Base-by-base conservation (phyloP, 2,888 invertebrate species). In the Drosophila tripunctata region DNA sequence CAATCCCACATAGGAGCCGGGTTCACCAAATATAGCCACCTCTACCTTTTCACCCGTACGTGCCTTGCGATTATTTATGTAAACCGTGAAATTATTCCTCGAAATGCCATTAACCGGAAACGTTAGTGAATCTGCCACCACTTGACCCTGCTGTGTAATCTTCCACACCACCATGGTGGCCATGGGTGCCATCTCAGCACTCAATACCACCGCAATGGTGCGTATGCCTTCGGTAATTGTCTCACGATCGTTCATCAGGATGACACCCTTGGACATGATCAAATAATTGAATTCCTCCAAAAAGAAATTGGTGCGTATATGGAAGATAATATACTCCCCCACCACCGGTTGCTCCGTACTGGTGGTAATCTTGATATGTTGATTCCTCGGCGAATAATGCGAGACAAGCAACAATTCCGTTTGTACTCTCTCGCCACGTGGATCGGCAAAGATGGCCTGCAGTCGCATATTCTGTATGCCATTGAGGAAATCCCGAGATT, bases 51-150 rank as follows among this genome's bases (percentile, higher is more conserved):
- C 96, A 19, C 98, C 97, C 0, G 97, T 97, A 71, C 98, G 94
- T 52, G 97, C 97, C 91, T 98, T 99, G 68, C 96, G 95, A 90
- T 97, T 97, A 91, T 98, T 98, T 64, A 98, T 95, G 78, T 93
- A 94, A 8, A 97, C 95, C 0, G 96, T 95, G 90, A 96, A 97
- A 89, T 98, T 97, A 90, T 99, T 98, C 64, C 97, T 92, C 1
- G 97, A 96, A 76, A 98, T 97, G 64, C 98, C 98, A 92, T 98
- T 97, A 21, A 99, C 98, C 0, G 98, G 97, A 93, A 98, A 98
- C n/a, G 98, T 98, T 60, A 99, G 92, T 60, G 97, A 96, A 92
- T 99, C 99, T 0, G 96, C 96, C 0, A 98, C 94, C 45, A 98
- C 95, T 84, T 96, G 96, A 0, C 96, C 97, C 77, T 95, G 94